phyloP scores from a whole-genome alignment of 2,888 invertebrate species.

The Dasysyrphus tricinctus region DNA sequence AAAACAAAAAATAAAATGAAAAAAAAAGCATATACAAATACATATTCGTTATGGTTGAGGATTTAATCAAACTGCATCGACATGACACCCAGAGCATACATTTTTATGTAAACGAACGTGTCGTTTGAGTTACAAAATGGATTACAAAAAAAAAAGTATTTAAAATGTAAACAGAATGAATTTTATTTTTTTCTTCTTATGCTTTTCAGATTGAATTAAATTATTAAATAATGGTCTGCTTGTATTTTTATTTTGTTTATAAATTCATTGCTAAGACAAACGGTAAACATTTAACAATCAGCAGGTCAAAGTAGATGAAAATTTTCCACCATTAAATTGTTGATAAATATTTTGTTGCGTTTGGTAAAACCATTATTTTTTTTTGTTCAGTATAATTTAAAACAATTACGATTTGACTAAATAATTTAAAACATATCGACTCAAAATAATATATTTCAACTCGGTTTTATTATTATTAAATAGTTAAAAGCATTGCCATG shows the following conservation, averaged over 20 bases:
- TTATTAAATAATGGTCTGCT: neutral
- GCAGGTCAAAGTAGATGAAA: neutral
- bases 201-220: neutral
- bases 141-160: slow-evolving; percentile 6
- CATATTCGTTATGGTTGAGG: neutral
- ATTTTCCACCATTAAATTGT: slow-evolving; percentile 9
- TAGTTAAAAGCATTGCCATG: no score
- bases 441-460: neutral
- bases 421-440: neutral
- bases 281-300: slow-evolving; percentile 7
- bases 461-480: no score
- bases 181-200: neutral
- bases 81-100: neutral
- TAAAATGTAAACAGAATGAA: slow-evolving; percentile 3
- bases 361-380: no score
- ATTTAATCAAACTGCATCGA: neutral
- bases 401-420: neutral
- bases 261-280: slow-evolving; percentile 4
- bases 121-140: slow-evolving; percentile 14
- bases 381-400: neutral
- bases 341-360: no score
- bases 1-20: neutral
- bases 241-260: neutral
- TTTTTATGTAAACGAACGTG: slow-evolving; percentile 22
- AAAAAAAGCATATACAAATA: neutral